A percentile compares a stretch with the other conserved stretches of the same genome.
Evolutionary conservation across 1,140 invertebrate species (phyloP).

Genomic region (Parasteatoda tepidariorum): DNA sequence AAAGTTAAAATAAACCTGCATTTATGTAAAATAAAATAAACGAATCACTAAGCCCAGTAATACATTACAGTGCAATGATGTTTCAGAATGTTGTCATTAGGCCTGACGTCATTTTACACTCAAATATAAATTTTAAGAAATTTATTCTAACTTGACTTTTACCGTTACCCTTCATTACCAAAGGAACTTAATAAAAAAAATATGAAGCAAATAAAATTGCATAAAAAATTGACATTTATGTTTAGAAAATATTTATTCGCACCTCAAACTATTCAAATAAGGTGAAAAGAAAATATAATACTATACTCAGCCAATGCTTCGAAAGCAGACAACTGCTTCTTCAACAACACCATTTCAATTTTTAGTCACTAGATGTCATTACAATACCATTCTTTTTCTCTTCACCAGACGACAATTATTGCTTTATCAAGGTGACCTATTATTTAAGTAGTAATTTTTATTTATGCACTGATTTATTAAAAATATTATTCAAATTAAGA

Average conservation of each 20-base stretch:
- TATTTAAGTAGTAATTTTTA: too few relatives aligned
- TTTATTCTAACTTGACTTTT: slow-evolving; percentile 36
- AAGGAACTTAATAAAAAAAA: neutral
- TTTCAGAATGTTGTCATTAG: slow-evolving; percentile 54
- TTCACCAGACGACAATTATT: slow-evolving; percentile 60
- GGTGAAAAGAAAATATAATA: slow-evolving; percentile 57
- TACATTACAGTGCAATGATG: slow-evolving; percentile 45
- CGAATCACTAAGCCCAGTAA: slow-evolving; percentile 56
- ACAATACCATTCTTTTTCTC: slow-evolving; percentile 56
- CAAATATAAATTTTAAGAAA: slow-evolving; percentile 53
- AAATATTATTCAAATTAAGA: too few relatives aligned
- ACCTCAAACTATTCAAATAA: slow-evolving; percentile 61
- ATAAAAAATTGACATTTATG: neutral
- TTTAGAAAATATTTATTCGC: slow-evolving; percentile 37
- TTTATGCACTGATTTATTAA: too few relatives aligned
- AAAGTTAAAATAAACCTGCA: neutral
- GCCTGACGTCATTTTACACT: slow-evolving; percentile 58
- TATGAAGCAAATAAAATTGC: neutral
- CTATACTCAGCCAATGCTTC: slow-evolving; percentile 46
- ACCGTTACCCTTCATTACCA: neutral
- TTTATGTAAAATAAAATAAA: neutral
- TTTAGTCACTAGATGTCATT: slow-evolving; percentile 61
- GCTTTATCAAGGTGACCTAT: slow-evolving; percentile 56
- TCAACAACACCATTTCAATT: slow-evolving; percentile 54
- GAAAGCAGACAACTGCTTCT: slow-evolving; percentile 56